Conservation (phyloP, 1,140 invertebrate species). For the Ectropis grisescens region DNA sequence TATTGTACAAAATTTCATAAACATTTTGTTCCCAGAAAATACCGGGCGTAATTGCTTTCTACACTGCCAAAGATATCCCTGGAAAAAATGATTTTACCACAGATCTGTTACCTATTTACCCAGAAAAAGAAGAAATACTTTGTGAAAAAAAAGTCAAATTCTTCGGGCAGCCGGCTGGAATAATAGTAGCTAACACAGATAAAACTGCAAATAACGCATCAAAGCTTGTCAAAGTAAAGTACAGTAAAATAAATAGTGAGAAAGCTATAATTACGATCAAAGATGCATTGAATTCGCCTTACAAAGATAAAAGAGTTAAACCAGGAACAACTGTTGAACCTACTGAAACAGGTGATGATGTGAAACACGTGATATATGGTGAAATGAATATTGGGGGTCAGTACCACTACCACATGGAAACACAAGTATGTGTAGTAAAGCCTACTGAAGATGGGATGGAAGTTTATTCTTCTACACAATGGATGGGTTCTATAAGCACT, state of each 20-base stretch:
- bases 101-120: conserved; percentile 19
- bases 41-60: conserved; percentile 79
- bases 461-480: conserved; percentile 76
- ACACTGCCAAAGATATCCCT: conserved; percentile 80
- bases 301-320: conserved; percentile 31
- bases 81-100: conserved; percentile 73
- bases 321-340: conserved; percentile 31
- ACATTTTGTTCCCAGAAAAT: conserved; percentile 70
- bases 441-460: conserved; percentile 78
- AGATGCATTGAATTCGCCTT: conserved; percentile 43
- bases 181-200: conserved; percentile 79
- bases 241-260: conserved; percentile 47
- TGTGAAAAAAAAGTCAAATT: conserved; percentile 70
- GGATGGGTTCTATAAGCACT: conserved; percentile 74
- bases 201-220: conserved; percentile 76
- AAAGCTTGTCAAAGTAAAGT: conserved; percentile 78
- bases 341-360: conserved; percentile 42
- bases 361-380: conserved; percentile 41
- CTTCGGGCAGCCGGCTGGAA: conserved; percentile 80
- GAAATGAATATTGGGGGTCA: conserved; percentile 38
- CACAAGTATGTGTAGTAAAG: conserved; percentile 73
- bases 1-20: too few species aligned
- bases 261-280: conserved; percentile 42
- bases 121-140: conserved; percentile 68
- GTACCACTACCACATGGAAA: conserved; percentile 70